phyloP scores from a whole-genome alignment of 2,113 vertebrate species.

The Coryphaenoides rupestris region DNA sequence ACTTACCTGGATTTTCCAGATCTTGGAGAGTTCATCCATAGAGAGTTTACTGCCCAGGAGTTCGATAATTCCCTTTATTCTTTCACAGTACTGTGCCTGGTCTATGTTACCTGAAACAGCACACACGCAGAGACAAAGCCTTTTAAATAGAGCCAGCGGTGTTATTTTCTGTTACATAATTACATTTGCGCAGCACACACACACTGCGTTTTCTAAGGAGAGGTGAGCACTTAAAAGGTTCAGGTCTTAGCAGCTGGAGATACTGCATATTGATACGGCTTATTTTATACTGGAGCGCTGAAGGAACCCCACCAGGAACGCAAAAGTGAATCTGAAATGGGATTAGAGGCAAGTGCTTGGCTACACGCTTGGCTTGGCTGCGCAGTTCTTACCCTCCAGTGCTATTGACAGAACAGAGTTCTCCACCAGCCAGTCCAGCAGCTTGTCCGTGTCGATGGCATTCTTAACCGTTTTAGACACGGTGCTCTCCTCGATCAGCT shows the following conservation, averaged over 20 bases:
- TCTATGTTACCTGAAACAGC: slow-evolving; percentile 89
- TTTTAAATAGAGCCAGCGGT: too few species aligned
- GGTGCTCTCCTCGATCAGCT: slow-evolving; percentile 97
- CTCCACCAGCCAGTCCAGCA: slow-evolving; percentile 96
- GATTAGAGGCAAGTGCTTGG: background rate
- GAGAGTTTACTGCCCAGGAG: slow-evolving; percentile 96
- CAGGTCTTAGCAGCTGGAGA: too few species aligned
- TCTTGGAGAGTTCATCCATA: slow-evolving; percentile 95
- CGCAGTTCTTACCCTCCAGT: slow-evolving; percentile 82
- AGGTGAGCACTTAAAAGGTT: too few species aligned
- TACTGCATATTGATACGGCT: too few species aligned
- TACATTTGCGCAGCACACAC: too few species aligned
- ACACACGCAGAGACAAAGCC: background rate
- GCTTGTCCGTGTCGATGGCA: slow-evolving; percentile 92
- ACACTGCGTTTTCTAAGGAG: too few species aligned
- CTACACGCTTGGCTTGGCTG: background rate
- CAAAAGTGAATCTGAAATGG: too few species aligned
- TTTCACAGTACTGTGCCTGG: slow-evolving; percentile 97
- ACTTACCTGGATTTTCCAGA: slow-evolving; percentile 97
- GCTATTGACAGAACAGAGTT: slow-evolving; percentile 97
- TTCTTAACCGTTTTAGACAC: slow-evolving; percentile 97
- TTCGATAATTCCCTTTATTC: slow-evolving; percentile 99
- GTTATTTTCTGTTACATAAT: too few species aligned
- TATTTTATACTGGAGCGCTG: too few species aligned
- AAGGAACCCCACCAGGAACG: too few species aligned